These are phyloP conservation scores for Tiphia femorata DNA, from an alignment of 2,888 invertebrate genomes.

Conservation along the genomic window DNA sequence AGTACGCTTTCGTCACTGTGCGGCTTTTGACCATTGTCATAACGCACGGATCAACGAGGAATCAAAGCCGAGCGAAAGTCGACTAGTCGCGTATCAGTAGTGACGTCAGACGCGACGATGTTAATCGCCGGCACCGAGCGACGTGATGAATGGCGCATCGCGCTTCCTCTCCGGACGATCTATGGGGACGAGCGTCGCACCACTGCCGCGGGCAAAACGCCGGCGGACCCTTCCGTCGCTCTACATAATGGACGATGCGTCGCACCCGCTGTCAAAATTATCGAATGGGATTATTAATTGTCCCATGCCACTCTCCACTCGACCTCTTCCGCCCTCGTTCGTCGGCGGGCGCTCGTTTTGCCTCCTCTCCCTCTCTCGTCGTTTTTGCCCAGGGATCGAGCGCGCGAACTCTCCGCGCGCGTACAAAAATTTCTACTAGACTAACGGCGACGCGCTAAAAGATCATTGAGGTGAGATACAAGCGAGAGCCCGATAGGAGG, in stretches of 20 bases:
- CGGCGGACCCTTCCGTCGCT: too few relatives aligned
- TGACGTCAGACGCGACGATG: conserved; percentile 20
- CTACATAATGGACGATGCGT: conserved; percentile 33
- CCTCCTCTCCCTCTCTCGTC: not conserved
- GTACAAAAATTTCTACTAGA: not conserved
- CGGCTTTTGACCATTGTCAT: not conserved
- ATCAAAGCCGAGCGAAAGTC: conserved; percentile 13
- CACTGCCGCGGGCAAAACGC: too few relatives aligned
- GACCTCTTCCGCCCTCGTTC: not conserved
- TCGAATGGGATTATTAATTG: conserved; percentile 48
- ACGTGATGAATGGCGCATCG: conserved; percentile 34
- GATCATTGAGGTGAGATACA: too few relatives aligned
- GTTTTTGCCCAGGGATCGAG: not conserved
- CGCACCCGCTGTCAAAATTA: conserved; percentile 43
- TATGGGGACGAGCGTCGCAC: conserved; percentile 24
- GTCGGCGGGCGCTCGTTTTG: not conserved
- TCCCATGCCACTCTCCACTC: conserved; percentile 5
- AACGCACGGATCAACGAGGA: not conserved
- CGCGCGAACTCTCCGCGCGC: not conserved
- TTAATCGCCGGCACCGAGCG: conserved; percentile 25
- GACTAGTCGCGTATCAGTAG: conserved; percentile 27
- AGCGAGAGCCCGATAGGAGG: too few relatives aligned
- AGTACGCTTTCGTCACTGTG: too few relatives aligned
- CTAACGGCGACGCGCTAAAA: too few relatives aligned
- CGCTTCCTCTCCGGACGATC: conserved; percentile 28